These are phyloP conservation scores for Poecilobothrus nobilitatus DNA, from an alignment of 2,888 invertebrate genomes.

Conservation along the genomic window DNA sequence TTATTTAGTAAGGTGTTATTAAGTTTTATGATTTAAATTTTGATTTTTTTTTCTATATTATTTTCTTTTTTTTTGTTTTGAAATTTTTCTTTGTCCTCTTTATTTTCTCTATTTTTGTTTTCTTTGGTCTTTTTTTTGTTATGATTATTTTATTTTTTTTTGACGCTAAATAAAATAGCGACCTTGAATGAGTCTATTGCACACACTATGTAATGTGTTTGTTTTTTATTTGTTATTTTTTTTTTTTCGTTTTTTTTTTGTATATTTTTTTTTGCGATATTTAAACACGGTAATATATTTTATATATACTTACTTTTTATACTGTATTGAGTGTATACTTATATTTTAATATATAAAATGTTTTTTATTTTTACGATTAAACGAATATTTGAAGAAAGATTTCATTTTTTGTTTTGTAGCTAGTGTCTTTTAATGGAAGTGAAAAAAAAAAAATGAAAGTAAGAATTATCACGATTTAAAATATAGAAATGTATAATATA, in stretches of 20 bases:
- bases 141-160: neutral
- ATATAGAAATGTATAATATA: no score
- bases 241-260: neutral
- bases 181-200: slow-evolving; percentile 6
- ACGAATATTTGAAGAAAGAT: no score
- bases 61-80: neutral
- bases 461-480: no score
- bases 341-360: no score
- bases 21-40: neutral
- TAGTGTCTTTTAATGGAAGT: no score
- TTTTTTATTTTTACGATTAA: no score
- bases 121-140: neutral
- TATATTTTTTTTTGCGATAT: neutral
- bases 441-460: no score
- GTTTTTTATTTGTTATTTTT: neutral
- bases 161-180: neutral
- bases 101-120: neutral
- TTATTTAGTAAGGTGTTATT: neutral
- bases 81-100: slow-evolving; percentile 2
- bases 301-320: neutral
- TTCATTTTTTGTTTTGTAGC: no score
- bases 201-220: neutral
- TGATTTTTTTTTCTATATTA: neutral
- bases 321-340: neutral
- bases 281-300: neutral